Conservation (phyloP, 1,140 invertebrate species). For the Drosophila baimaii region DNA sequence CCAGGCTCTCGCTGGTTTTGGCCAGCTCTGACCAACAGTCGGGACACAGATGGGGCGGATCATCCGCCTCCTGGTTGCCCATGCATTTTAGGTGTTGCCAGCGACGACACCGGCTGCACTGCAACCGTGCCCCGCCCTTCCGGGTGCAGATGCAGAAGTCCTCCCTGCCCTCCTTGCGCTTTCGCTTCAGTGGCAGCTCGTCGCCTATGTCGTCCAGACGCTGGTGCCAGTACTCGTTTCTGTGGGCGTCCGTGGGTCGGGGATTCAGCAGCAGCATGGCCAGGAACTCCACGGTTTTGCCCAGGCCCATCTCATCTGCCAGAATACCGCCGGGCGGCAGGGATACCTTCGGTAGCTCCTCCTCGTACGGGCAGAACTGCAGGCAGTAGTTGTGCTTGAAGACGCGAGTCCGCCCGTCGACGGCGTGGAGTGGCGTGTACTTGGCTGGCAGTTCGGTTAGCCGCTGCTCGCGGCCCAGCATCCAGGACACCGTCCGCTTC, state of each 20-base stretch:
- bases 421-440: conserved; percentile 47
- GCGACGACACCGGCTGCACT: conserved; percentile 55
- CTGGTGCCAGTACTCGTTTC: conserved; percentile 41
- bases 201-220: conserved; percentile 31
- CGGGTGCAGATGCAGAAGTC: conserved; percentile 58
- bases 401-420: conserved; percentile 35
- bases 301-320: conserved; percentile 94
- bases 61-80: background rate
- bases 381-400: conserved; percentile 85
- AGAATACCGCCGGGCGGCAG: conserved; percentile 89
- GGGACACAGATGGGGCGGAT: conserved; percentile 64
- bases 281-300: conserved; percentile 92
- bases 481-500: conserved; percentile 88
- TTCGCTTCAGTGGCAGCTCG: conserved; percentile 45
- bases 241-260: conserved; percentile 41
- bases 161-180: background rate
- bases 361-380: conserved; percentile 48
- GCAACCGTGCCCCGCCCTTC: background rate
- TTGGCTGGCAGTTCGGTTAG: conserved; percentile 35
- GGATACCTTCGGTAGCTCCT: conserved; percentile 22
- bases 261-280: conserved; percentile 88
- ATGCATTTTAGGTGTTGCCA: conserved; percentile 73
- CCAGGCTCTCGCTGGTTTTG: conserved; percentile 29
- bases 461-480: conserved; percentile 86
- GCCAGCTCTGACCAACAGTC: conserved; percentile 65